These are phyloP conservation scores for Sardina pilchardus DNA, from an alignment of 2,113 vertebrate genomes.

Conservation along the genomic window DNA sequence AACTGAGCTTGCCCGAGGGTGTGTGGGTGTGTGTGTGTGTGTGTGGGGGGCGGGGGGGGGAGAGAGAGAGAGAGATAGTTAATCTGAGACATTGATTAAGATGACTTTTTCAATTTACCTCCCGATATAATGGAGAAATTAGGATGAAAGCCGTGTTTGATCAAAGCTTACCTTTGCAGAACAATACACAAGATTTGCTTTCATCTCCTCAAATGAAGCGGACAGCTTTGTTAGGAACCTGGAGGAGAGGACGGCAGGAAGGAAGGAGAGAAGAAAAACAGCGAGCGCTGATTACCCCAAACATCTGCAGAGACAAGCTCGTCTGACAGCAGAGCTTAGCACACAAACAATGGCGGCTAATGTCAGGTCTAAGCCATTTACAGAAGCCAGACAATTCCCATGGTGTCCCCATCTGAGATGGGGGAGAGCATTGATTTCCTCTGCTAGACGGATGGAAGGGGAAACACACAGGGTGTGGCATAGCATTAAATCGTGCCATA, in stretches of 20 bases:
- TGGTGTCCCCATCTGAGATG: neutral
- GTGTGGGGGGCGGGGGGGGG: neutral
- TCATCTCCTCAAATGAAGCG: conserved; percentile 14
- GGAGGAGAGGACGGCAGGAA: neutral
- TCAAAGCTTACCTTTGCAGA: neutral
- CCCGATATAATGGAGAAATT: neutral
- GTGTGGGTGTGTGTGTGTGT: too few relatives aligned
- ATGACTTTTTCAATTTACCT: conserved; percentile 10
- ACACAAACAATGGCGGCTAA: conserved; percentile 25
- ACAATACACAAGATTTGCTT: conserved; percentile 15
- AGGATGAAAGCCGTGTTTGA: conserved; percentile 3
- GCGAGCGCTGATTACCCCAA: neutral
- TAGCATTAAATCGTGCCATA: neutral
- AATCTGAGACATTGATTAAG: conserved; percentile 3
- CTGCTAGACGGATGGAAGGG: neutral
- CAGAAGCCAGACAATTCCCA: conserved; percentile 6
- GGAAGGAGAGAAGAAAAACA: neutral
- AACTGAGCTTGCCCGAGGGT: neutral
- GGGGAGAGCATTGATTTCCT: neutral
- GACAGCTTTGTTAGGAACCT: conserved; percentile 8
- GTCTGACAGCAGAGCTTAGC: conserved; percentile 1
- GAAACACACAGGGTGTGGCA: neutral
- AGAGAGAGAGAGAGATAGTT: neutral
- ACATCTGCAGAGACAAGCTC: neutral
- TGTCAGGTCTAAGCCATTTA: conserved; percentile 19